phyloP scores from a whole-genome alignment of 2,113 vertebrate genomes.

The Theristicus caerulescens region DNA sequence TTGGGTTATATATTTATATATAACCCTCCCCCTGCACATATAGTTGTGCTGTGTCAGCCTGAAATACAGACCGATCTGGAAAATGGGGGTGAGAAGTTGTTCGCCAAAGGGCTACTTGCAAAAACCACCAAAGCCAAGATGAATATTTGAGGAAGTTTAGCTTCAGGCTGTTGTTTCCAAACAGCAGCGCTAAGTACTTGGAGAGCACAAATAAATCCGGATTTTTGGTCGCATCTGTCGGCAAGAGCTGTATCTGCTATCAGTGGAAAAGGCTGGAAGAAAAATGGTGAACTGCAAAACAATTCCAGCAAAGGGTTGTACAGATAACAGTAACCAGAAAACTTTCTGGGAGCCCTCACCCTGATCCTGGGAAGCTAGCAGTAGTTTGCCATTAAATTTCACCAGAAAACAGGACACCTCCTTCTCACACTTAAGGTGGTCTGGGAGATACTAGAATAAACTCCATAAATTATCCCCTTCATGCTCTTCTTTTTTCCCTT shows the following conservation, averaged over 20 bases:
- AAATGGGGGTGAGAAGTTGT: rapidly evolving
- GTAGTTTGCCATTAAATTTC: not conserved
- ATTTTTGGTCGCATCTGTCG: not conserved
- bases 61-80: not conserved
- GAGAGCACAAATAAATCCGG: not conserved
- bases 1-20: not conserved
- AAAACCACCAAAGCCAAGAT: not conserved
- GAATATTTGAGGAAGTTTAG: not conserved
- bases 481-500: not conserved
- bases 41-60: not conserved
- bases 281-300: not conserved
- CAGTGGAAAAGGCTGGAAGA: not conserved
- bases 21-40: not conserved
- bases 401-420: not conserved
- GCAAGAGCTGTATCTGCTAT: not conserved
- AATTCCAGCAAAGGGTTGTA: not conserved
- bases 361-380: not conserved
- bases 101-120: not conserved
- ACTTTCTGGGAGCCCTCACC: not conserved
- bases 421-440: not conserved
- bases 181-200: rapidly evolving
- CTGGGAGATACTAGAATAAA: not conserved
- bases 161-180: not conserved
- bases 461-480: not conserved
- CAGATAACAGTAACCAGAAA: not conserved